Conservation (phyloP, 53 echinoderm and acorn worm species). For the Stichopus horrens region DNA sequence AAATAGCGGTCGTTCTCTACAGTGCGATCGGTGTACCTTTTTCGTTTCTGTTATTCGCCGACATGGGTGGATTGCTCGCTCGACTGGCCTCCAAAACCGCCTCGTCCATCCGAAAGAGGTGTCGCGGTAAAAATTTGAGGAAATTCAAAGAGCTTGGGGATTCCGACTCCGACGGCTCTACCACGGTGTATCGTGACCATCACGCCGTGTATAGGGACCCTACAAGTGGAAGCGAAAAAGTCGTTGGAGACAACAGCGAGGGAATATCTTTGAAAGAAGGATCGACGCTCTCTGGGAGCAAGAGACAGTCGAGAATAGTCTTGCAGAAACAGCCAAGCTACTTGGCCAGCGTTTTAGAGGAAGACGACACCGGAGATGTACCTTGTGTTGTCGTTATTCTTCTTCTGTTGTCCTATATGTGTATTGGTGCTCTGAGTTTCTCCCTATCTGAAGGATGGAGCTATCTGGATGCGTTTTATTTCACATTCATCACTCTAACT, state of each 20-base stretch:
- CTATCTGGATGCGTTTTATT: conserved; percentile 63
- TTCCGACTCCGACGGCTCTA: background rate
- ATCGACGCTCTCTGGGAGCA: background rate
- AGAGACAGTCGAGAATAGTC: background rate
- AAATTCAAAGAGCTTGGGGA: background rate
- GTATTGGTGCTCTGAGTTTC: conserved; percentile 60
- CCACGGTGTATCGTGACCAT: background rate
- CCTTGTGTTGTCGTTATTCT: conserved; percentile 60
- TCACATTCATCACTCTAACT: conserved; percentile 75
- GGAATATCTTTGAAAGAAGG: background rate
- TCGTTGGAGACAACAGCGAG: background rate
- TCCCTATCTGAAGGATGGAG: conserved; percentile 62
- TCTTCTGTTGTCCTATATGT: conserved; percentile 63
- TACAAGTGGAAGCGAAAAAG: background rate
- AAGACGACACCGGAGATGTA: conserved; percentile 46
- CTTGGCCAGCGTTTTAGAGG: conserved; percentile 11
- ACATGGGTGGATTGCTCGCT: conserved; percentile 44
- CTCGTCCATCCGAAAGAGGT: background rate
- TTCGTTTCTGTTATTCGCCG: conserved; percentile 44
- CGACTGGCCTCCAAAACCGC: background rate
- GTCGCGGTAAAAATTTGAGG: background rate
- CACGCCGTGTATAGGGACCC: background rate
- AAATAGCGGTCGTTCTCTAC: conserved; percentile 39
- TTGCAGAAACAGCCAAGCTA: background rate
- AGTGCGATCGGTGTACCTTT: conserved; percentile 53